phyloP scores from a whole-genome alignment of 1,140 invertebrate genomes.

The Physella acuta region DNA sequence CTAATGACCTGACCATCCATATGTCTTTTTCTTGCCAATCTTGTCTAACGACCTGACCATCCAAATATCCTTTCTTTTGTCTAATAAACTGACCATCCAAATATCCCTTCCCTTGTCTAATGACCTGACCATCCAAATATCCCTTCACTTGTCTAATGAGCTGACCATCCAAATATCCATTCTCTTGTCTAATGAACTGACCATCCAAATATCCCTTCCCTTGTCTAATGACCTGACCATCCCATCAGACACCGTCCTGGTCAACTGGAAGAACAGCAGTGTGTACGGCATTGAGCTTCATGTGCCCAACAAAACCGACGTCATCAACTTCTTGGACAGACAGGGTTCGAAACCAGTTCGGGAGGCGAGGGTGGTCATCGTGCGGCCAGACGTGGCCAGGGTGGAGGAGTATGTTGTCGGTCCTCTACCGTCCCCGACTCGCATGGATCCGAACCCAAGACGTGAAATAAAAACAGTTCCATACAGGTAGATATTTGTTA shows the following conservation, averaged over 20 bases:
- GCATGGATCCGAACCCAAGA: constrained; percentile 26
- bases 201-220: neutral
- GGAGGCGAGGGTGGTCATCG: constrained; percentile 41
- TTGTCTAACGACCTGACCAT: no score
- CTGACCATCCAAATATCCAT: no score
- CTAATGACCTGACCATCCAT: no score
- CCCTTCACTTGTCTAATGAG: neutral
- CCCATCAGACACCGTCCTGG: neutral
- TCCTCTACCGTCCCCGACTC: constrained; percentile 29
- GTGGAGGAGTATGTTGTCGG: constrained; percentile 47
- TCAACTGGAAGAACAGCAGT: neutral
- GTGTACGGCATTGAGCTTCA: constrained; percentile 27
- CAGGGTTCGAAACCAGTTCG: constrained; percentile 30
- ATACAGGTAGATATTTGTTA: constrained; percentile 17
- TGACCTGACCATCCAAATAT: neutral
- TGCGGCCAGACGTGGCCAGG: constrained; percentile 26
- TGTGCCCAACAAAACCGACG: constrained; percentile 23
- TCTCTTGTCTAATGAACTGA: no score
- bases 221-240: neutral
- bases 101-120: no score
- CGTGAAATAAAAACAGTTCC: neutral
- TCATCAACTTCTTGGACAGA: constrained; percentile 34
- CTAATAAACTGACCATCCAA: no score
- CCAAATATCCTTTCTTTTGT: no score
- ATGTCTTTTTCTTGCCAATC: no score